phyloP scores from a whole-genome alignment of 2,888 invertebrate species.

The Tachina fera region DNA sequence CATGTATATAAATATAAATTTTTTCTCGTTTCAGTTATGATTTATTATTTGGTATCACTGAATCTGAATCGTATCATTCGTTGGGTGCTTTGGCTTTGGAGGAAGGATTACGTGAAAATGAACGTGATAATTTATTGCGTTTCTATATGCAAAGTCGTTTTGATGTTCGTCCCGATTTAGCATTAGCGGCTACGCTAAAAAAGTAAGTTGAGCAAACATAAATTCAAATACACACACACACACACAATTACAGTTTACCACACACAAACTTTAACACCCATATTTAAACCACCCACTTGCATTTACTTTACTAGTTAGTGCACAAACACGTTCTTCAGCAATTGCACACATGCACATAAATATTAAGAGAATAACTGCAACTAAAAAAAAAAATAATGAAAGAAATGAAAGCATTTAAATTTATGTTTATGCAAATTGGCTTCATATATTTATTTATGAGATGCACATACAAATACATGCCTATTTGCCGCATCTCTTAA shows the following conservation, averaged over 20 bases:
- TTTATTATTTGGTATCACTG: conserved; percentile 92
- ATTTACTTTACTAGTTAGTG: not conserved
- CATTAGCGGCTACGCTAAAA: conserved; percentile 86
- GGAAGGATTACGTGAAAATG: conserved; percentile 89
- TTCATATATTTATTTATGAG: conserved; percentile 40
- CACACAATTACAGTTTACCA: conserved; percentile 44
- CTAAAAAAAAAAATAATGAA: not conserved
- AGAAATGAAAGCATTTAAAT: conserved; percentile 33
- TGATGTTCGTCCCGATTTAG: conserved; percentile 89
- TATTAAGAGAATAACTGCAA: not conserved
- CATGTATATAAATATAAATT: conserved; percentile 4
- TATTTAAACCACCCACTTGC: conserved; percentile 36
- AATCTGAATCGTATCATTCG: conserved; percentile 91
- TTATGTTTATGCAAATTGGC: conserved; percentile 69
- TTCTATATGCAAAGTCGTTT: conserved; percentile 91
- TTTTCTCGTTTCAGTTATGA: conserved; percentile 87
- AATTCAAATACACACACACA: not conserved
- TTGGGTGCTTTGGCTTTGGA: conserved; percentile 87
- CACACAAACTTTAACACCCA: conserved; percentile 1
- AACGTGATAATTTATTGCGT: conserved; percentile 89
- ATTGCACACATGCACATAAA: no score
- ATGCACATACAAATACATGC: not conserved
- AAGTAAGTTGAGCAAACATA: conserved; percentile 83
- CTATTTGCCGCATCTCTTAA: not conserved
- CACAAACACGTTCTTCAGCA: not conserved